These are phyloP conservation scores for Onthophagus sagittarius DNA, from an alignment of 2,888 invertebrate species.

Conservation along the genomic window DNA sequence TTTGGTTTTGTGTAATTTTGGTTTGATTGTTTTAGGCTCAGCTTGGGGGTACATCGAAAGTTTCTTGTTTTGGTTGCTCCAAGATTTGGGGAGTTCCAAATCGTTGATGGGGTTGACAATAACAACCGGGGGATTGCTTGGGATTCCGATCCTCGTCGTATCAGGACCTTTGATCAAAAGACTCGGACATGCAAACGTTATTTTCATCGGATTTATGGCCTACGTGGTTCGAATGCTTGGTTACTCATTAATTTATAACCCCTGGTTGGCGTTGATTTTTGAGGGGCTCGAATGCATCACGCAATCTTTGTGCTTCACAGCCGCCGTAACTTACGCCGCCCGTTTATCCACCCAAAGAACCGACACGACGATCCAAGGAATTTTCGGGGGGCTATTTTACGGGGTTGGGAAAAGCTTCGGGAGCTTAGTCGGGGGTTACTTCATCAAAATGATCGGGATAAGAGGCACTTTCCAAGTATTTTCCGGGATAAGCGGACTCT, in stretches of 20 bases:
- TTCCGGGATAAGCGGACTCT: slow-evolving; percentile 58
- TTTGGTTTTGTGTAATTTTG: too few species aligned
- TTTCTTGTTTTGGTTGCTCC: slow-evolving; percentile 75
- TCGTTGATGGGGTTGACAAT: slow-evolving; percentile 78
- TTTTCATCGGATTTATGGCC: slow-evolving; percentile 73
- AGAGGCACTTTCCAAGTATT: slow-evolving; percentile 70
- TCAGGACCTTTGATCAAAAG: slow-evolving; percentile 71
- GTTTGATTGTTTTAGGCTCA: slow-evolving; percentile 65
- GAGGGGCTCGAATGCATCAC: slow-evolving; percentile 76
- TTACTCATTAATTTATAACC: slow-evolving; percentile 71
- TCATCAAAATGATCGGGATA: slow-evolving; percentile 70
- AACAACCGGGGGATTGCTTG: slow-evolving; percentile 72
- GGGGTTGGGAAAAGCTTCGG: slow-evolving; percentile 78
- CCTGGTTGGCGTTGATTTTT: slow-evolving; percentile 71
- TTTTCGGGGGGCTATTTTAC: slow-evolving; percentile 75
- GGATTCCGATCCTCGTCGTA: slow-evolving; percentile 70
- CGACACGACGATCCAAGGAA: slow-evolving; percentile 71
- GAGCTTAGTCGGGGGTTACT: slow-evolving; percentile 70
- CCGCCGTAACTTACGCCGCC: slow-evolving; percentile 74
- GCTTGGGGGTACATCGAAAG: slow-evolving; percentile 84
- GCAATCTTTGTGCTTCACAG: slow-evolving; percentile 70
- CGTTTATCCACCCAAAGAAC: slow-evolving; percentile 69
- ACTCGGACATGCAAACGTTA: slow-evolving; percentile 72
- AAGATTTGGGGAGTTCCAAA: slow-evolving; percentile 71
- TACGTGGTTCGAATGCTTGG: slow-evolving; percentile 70